Evolutionary conservation across 2,797 vertebrate species (phyloP).

Genomic region (Pseudomugil gertrudae): DNA sequence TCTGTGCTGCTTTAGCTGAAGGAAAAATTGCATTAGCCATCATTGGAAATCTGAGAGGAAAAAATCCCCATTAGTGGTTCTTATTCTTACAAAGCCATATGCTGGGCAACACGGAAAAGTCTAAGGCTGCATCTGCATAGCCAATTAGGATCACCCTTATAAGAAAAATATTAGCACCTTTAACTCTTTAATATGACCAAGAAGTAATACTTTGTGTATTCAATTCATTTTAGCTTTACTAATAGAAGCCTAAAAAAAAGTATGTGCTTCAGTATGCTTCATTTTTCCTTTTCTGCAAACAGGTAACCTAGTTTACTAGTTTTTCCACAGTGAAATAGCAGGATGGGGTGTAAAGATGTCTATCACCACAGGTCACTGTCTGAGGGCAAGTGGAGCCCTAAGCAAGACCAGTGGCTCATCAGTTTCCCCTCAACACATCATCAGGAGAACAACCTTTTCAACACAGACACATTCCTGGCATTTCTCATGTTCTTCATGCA

Average conservation of each 20-base stretch:
- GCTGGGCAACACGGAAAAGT: conserved; percentile 19
- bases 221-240: too few species aligned
- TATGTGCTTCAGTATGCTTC: neutral
- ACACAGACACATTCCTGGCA: conserved; percentile 55
- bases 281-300: neutral
- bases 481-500: conserved; percentile 23
- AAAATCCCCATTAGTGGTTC: neutral
- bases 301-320: conserved; percentile 30
- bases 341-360: conserved; percentile 49
- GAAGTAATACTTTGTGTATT: too few species aligned
- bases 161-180: too few species aligned
- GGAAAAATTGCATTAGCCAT: conserved; percentile 69
- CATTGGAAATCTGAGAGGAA: conserved; percentile 50
- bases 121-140: conserved; percentile 8
- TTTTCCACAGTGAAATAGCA: conserved; percentile 36
- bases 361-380: conserved; percentile 70
- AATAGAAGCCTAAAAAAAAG: too few species aligned
- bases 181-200: too few species aligned
- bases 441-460: conserved; percentile 35
- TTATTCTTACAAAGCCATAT: conserved; percentile 38
- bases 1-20: conserved; percentile 82
- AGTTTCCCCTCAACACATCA: conserved; percentile 66
- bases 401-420: conserved; percentile 58
- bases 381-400: conserved; percentile 69
- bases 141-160: too few species aligned